These are phyloP conservation scores for Strigamia transsilvanica DNA, from an alignment of 2,888 invertebrate genomes.

Conservation along the genomic window DNA sequence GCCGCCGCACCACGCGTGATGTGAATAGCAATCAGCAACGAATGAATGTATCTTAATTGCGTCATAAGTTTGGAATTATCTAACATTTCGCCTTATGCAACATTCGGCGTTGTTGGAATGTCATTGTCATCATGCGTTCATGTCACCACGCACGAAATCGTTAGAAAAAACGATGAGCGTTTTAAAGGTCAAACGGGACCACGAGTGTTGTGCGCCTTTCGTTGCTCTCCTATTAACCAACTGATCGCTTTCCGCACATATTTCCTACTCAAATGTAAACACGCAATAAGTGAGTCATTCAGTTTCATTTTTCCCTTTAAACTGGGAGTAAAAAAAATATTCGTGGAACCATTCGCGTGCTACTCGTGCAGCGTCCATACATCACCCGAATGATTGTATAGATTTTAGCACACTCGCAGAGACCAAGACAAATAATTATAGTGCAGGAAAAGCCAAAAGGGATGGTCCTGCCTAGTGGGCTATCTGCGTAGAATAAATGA, in stretches of 20 bases:
- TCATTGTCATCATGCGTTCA: neutral
- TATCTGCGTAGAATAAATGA: neutral
- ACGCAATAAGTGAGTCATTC: constrained; percentile 1
- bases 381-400: constrained; percentile 4
- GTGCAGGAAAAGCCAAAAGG: neutral
- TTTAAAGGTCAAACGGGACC: constrained; percentile 28
- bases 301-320: too few relatives aligned
- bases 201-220: neutral
- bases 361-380: neutral
- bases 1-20: neutral
- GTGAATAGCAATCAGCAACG: neutral
- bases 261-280: neutral
- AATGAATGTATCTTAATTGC: neutral
- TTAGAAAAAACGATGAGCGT: constrained; percentile 10
- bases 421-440: neutral
- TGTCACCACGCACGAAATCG: neutral
- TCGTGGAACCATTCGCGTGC: neutral
- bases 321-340: too few relatives aligned
- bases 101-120: neutral
- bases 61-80: neutral
- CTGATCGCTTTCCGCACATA: neutral
- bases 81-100: neutral
- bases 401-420: neutral
- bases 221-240: neutral
- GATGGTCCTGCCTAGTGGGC: neutral